phyloP scores from a whole-genome alignment of 2,888 invertebrate species.

The Catonia carolina region DNA sequence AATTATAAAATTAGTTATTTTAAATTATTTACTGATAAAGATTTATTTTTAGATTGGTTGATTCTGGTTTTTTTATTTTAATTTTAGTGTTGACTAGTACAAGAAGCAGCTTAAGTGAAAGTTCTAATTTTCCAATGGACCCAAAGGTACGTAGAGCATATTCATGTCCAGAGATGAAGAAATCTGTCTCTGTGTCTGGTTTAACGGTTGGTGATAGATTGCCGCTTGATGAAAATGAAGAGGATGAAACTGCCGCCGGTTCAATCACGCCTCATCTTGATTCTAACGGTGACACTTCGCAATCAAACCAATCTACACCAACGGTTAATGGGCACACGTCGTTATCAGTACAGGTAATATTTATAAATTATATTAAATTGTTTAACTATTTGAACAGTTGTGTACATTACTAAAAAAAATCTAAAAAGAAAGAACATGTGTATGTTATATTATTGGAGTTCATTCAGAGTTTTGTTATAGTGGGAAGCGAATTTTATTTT shows the following conservation, averaged over 20 bases:
- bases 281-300: not conserved
- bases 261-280: too few species aligned
- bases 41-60: too few species aligned
- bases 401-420: too few species aligned
- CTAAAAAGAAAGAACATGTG: too few species aligned
- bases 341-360: not conserved
- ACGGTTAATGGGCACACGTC: conserved; percentile 16
- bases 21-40: too few species aligned
- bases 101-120: conserved; percentile 46
- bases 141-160: conserved; percentile 52
- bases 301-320: not conserved
- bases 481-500: too few species aligned
- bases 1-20: too few species aligned
- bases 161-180: conserved; percentile 59
- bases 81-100: conserved; percentile 32
- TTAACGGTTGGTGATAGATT: conserved; percentile 15
- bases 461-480: too few species aligned
- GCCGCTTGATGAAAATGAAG: conserved; percentile 27
- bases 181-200: conserved; percentile 34
- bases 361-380: too few species aligned
- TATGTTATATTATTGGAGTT: too few species aligned
- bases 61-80: conserved; percentile 1
- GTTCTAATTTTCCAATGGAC: conserved; percentile 33
- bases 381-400: too few species aligned
- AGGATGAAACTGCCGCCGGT: conserved; percentile 6